phyloP scores from a whole-genome alignment of 2,113 vertebrate genomes.

The Lamprotornis superbus region DNA sequence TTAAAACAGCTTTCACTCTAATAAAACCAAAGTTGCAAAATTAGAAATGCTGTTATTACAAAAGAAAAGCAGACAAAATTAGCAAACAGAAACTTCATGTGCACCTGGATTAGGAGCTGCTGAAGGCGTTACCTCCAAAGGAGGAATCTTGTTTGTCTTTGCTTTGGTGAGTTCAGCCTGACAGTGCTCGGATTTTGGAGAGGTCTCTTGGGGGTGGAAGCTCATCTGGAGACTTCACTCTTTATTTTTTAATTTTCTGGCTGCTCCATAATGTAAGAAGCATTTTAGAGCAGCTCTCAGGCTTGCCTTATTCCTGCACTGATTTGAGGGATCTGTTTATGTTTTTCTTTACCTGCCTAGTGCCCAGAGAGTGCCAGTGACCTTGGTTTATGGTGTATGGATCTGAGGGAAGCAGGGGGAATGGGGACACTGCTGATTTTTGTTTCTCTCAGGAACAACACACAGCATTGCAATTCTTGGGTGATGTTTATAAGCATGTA shows the following conservation, averaged over 20 bases:
- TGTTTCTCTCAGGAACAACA: background rate
- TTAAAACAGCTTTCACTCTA: background rate
- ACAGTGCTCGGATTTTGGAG: background rate
- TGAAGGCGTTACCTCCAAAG: background rate
- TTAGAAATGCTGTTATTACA: background rate
- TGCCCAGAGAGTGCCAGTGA: background rate
- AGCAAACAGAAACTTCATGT: background rate
- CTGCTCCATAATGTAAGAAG: background rate
- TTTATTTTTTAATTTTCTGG: background rate
- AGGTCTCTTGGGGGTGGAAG: background rate
- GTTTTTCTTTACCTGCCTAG: background rate
- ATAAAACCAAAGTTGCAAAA: background rate
- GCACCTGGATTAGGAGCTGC: background rate
- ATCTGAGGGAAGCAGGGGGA: background rate
- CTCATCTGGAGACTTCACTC: background rate
- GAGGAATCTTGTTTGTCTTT: background rate
- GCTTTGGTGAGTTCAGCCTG: background rate
- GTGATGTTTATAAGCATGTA: background rate
- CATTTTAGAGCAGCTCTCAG: background rate
- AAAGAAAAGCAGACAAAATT: background rate
- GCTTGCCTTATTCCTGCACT: background rate
- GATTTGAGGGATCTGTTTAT: background rate
- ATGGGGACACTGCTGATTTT: background rate
- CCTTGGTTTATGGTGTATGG: background rate
- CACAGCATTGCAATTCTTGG: background rate